phyloP scores from a whole-genome alignment of 23 tunicate species.

The Trididemnum clinides region DNA sequence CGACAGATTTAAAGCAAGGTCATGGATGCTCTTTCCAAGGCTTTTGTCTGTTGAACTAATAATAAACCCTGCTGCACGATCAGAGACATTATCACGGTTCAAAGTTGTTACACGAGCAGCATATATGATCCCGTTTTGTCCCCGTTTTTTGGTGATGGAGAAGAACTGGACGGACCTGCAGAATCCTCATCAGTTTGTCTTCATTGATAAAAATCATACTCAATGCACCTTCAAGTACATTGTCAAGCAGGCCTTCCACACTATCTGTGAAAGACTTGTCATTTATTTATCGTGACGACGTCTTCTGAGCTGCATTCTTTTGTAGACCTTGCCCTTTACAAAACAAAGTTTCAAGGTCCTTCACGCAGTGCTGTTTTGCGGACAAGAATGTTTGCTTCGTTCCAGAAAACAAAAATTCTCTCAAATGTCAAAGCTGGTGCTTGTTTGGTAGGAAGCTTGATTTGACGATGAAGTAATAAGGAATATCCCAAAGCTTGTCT shows the following conservation, averaged over 20 bases:
- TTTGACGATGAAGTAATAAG: background rate
- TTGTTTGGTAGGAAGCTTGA: background rate
- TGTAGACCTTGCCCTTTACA: background rate
- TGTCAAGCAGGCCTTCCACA: background rate
- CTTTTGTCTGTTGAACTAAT: background rate
- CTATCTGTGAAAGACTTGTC: background rate
- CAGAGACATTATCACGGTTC: background rate
- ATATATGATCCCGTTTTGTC: background rate
- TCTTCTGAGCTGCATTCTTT: background rate
- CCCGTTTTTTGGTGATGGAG: background rate
- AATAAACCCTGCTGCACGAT: background rate
- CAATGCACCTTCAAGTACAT: background rate
- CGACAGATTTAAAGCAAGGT: background rate
- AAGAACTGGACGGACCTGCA: no score
- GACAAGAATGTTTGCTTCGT: background rate
- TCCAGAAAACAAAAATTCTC: background rate
- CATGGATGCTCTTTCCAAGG: background rate
- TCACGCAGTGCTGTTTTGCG: no score
- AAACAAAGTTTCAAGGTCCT: background rate
- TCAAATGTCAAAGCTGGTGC: background rate
- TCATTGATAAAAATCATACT: background rate
- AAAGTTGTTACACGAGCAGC: background rate
- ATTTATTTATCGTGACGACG: background rate
- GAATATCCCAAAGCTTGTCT: slow-evolving; percentile 3
- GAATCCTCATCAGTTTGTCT: background rate